These are phyloP conservation scores for Alosa alosa DNA, from an alignment of 2,113 vertebrate genomes.

Conservation along the genomic window DNA sequence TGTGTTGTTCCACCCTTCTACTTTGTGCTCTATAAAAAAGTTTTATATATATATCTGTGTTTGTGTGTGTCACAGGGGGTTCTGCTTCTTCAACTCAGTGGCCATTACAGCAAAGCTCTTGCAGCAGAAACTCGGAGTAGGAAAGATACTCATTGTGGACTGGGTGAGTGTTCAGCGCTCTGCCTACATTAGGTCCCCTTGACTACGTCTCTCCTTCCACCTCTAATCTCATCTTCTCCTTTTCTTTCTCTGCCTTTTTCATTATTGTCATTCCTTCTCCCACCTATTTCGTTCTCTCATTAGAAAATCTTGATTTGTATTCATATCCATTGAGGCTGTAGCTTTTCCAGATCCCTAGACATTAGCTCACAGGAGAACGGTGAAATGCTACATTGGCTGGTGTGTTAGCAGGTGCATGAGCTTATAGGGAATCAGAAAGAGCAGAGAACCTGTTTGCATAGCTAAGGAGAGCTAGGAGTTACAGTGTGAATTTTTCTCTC, in stretches of 20 bases:
- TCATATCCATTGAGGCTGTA: background rate
- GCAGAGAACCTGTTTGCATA: background rate
- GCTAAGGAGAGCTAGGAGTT: background rate
- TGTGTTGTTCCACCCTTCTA: background rate
- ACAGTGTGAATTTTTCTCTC: background rate
- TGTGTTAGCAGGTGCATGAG: background rate
- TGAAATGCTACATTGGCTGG: background rate
- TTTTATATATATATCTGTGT: slow-evolving; percentile 17
- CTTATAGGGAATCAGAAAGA: background rate
- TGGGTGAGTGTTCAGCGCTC: slow-evolving; percentile 56
- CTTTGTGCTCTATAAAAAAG: slow-evolving; percentile 4
- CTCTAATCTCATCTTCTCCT: background rate
- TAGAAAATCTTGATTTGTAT: background rate
- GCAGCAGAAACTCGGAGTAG: slow-evolving; percentile 63
- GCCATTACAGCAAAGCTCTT: slow-evolving; percentile 65
- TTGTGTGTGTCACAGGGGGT: slow-evolving; percentile 53
- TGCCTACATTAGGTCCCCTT: background rate
- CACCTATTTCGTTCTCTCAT: background rate
- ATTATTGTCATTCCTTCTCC: background rate
- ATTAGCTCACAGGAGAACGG: background rate
- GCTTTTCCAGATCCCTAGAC: background rate
- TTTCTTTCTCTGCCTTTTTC: background rate
- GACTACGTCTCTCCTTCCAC: background rate
- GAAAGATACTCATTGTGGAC: slow-evolving; percentile 65
- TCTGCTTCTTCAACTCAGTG: slow-evolving; percentile 67